Evolutionary conservation across 2,113 vertebrate species (phyloP).

Genomic region (Heterochromis multidens): DNA sequence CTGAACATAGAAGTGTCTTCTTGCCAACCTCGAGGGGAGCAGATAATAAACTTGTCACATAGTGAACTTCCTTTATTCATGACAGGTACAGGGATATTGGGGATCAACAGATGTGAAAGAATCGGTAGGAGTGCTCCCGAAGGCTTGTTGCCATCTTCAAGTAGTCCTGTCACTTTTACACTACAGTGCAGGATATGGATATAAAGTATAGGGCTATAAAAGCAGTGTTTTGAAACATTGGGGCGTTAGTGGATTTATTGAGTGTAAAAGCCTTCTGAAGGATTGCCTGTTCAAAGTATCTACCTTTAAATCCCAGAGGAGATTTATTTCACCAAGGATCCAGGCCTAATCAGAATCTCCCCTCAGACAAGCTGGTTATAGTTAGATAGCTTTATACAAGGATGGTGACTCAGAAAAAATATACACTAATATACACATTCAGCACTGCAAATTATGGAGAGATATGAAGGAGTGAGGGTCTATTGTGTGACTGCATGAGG

Average conservation of each 20-base stretch:
- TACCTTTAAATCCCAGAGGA: conserved; percentile 51
- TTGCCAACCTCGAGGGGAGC: conserved; percentile 22
- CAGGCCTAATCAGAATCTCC: conserved; percentile 33
- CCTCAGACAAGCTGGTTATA: conserved; percentile 7
- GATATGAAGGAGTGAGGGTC: not conserved
- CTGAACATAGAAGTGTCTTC: conserved; percentile 26
- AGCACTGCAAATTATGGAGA: not conserved
- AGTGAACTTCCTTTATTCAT: conserved; percentile 46
- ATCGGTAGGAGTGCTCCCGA: conserved; percentile 39
- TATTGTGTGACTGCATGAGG: conserved; percentile 26
- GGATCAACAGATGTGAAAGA: conserved; percentile 55
- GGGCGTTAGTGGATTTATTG: conserved; percentile 53
- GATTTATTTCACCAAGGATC: conserved; percentile 49
- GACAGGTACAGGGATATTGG: conserved; percentile 38
- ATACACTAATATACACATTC: not conserved
- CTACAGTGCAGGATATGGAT: conserved; percentile 29
- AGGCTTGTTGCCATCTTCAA: conserved; percentile 52
- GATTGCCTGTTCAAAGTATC: conserved; percentile 46
- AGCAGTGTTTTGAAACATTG: conserved; percentile 56
- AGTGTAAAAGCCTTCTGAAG: conserved; percentile 55
- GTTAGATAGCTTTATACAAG: not conserved
- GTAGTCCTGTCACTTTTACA: conserved; percentile 49
- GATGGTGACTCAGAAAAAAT: not conserved
- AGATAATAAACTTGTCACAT: conserved; percentile 49
- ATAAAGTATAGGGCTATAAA: conserved; percentile 48